These are phyloP conservation scores for Battus philenor DNA, from an alignment of 1,140 invertebrate genomes.

Conservation along the genomic window DNA sequence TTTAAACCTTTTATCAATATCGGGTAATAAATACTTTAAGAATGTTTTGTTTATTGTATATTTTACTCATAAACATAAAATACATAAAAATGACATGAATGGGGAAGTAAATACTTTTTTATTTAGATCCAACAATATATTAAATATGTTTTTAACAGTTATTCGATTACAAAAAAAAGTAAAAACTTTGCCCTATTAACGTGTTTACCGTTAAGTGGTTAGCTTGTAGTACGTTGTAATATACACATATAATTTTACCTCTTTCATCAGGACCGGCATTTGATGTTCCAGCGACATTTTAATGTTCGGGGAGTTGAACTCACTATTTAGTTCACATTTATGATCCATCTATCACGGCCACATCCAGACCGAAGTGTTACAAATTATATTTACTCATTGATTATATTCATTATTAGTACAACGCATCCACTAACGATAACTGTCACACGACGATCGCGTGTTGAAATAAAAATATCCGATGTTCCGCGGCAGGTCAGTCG, in stretches of 20 bases:
- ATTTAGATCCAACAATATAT: too few species aligned
- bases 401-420: slow-evolving; percentile 39
- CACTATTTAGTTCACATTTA: slow-evolving; percentile 25
- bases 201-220: too few species aligned
- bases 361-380: slow-evolving; percentile 24
- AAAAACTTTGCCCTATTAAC: too few species aligned
- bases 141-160: too few species aligned
- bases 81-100: too few species aligned
- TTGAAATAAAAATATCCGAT: slow-evolving; percentile 16
- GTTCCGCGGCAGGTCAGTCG: slow-evolving; percentile 10
- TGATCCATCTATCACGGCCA: slow-evolving; percentile 37
- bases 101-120: too few species aligned
- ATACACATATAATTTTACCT: slow-evolving; percentile 54
- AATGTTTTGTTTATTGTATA: too few species aligned
- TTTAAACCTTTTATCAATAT: too few species aligned
- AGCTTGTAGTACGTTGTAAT: too few species aligned
- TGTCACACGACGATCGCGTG: slow-evolving; percentile 40
- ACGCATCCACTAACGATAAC: slow-evolving; percentile 45
- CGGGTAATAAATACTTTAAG: too few species aligned
- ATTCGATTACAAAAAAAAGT: too few species aligned
- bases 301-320: slow-evolving; percentile 42
- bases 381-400: slow-evolving; percentile 35
- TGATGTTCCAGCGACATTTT: slow-evolving; percentile 63
- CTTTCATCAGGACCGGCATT: slow-evolving; percentile 61
- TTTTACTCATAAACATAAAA: too few species aligned